Base-by-base conservation (phyloP, 2,113 vertebrate species). In the Corythornis madagascariensis region DNA sequence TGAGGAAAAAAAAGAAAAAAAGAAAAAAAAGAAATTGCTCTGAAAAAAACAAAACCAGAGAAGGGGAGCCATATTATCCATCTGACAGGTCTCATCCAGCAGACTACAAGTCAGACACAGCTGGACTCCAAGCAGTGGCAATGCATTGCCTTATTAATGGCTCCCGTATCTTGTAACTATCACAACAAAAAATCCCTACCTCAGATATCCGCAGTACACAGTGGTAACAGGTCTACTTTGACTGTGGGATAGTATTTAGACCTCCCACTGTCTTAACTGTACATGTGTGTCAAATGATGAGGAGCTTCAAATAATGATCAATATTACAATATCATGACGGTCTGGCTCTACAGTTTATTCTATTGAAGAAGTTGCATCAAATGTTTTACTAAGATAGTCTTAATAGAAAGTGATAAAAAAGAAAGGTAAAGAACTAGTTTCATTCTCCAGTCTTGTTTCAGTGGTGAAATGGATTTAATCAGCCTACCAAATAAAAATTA, bases 111-210 rank as follows among this genome's bases (percentile, higher is more conserved):
- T 1, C 4, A 6, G 65, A 28, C 19, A 31, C 10, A 53, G 21
- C 10, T 20, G 21, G 9, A 11, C 43, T 78, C 19, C 17, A 25
- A 25, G 42, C 0, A 38, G 13, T 3, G 11, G 8, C 56, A 65
- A 42, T 0, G 8, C 15, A 7, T 13, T 13, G 8, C n/a, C 65
- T 40, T 8, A 8, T 14, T 15, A 53, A 8, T 0, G 0, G 24
- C 26, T 35, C 8, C 53, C 40, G 7, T 5, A 6, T 25, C 69
- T 69, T 35, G 10, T 24, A 63, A 56, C 29, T n/a, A 19, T 22
- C 29, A n/a, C 21, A 22, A 40, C 20, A 66, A 45, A 50, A 65
- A 43, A 63, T 29, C 12, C 38, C 59, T 40, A 5, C 60, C 33
- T 20, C 24, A 33, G 47, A 21, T 14, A 20, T 10, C 50, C 16